These are phyloP conservation scores for Entomyzon cyanotis DNA, from an alignment of 2,113 vertebrate genomes.

Conservation along the genomic window DNA sequence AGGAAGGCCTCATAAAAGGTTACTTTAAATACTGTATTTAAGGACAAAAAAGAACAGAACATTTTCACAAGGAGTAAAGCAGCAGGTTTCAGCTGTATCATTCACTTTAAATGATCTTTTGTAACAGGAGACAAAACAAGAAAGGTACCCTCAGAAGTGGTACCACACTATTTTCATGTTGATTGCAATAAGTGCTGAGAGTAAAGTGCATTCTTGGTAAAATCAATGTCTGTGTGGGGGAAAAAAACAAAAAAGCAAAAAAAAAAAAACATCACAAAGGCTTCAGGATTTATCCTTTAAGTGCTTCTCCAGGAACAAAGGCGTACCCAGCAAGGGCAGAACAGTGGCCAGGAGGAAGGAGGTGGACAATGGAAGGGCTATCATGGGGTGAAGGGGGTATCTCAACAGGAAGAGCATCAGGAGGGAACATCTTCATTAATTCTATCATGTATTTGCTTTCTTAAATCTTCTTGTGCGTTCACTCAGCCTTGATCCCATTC, in stretches of 20 bases:
- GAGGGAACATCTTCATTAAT: constrained; percentile 8
- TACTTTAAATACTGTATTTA: not conserved
- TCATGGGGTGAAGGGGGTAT: not conserved
- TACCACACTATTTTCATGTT: constrained; percentile 70
- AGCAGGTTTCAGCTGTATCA: constrained; percentile 67
- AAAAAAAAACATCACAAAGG: constrained; percentile 9
- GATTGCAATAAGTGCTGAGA: constrained; percentile 72
- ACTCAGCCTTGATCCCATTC: not conserved
- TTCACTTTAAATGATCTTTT: constrained; percentile 73
- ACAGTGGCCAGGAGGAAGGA: not conserved
- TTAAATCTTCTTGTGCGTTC: constrained; percentile 5
- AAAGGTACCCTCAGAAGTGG: constrained; percentile 48
- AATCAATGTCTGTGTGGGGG: constrained; percentile 57
- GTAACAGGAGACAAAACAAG: constrained; percentile 68
- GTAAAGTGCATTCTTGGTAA: constrained; percentile 61
- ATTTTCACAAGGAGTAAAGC: constrained; percentile 65
- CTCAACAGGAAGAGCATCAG: not conserved
- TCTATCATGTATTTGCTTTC: not conserved
- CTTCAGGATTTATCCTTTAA: constrained; percentile 69
- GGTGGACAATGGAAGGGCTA: not conserved
- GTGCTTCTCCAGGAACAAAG: constrained; percentile 9
- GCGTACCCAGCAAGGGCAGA: not conserved
- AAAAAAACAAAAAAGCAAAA: rapidly evolving
- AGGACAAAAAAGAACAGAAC: constrained; percentile 39
- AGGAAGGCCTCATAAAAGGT: not conserved